Evolutionary conservation across 2,797 vertebrate genomes (phyloP), one percentile per base, ranked within the genome.

Genomic region (Xenops minutus): DNA sequence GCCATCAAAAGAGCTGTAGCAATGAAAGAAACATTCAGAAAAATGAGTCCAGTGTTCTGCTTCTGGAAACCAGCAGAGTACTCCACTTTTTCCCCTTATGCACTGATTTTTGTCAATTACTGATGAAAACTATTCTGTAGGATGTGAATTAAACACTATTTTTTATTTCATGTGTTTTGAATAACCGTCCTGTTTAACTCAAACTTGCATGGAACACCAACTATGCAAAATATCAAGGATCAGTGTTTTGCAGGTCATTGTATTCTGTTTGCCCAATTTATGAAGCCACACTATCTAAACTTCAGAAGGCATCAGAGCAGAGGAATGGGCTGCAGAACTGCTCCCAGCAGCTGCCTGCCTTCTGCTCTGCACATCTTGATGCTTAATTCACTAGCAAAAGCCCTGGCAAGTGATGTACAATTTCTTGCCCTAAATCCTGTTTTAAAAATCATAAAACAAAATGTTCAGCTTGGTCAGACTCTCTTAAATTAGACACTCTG

Each of bases 221-320:
- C 41, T 58, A 11, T 1, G 5, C 37, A 30, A 61, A 58, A 51
- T 16, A 59, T 0, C 46, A 58, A 64, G 14, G 32, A 41, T 0
- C 23, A 5, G 37, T 32, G 43, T 67, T 86, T 34, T 64, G 12
- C 0, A 1, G 0, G 2, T 12, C 1, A 1, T 34, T 62, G 36
- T 9, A 30, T 44, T 86, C 54, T 29, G 37, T 20, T 71, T 39
- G 24, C 39, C 72, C 66, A 23, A 7, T 56, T 68, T 69, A n/a
- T 24, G 41, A 23, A 88, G 62, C 36, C 27, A 34, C 7, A 5
- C 34, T 7, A 46, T 8, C 44, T 37, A 16, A 55, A 74, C 24
- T 32, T 66, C 63, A 52, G 56, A 39, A 78, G 20, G 34, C 16
- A 52, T 36, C 62, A 52, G 32, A 83, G 72, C 68, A 85, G 46